Evolutionary conservation across 1,140 invertebrate genomes (phyloP), one percentile per base, ranked within the genome.

Genomic region (Drosophila busckii): DNA sequence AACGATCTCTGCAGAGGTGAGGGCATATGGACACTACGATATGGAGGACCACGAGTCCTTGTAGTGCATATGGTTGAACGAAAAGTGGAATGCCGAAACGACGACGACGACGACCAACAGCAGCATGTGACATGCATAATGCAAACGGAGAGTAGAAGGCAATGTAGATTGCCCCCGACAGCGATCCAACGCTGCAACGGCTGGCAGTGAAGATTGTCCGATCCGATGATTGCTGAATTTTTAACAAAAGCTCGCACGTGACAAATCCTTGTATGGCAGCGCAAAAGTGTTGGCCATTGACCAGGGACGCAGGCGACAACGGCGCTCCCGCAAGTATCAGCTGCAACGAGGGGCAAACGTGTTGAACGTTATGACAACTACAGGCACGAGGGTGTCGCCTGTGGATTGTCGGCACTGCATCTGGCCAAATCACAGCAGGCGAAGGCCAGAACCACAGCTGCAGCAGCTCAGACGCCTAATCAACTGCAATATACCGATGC

Each of bases 211-310:
- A 48, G 65, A 69, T 69, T 69, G 62, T 48, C 46, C 28, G 19
- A 13, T 61, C 41, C 48, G 59, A 75, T 84, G 84, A 86, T 86
- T 84, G 82, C 73, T 86, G 84, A 67, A 69, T 86, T 70, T 73
- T 60, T 67, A 86, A 78, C 71, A 78, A 84, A 86, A 84, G 80
- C 76, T 86, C 84, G 84, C 84, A 86, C 84, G 84, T 86, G 84
- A 86, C 84, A 86, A 86, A 86, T 84, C 84, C 84, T 78, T 86
- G 82, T 86, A 84, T 75, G 84, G 84, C 56, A 70, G 78, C 71
- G 65, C 71, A 50, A 50, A 63, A 68, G 54, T 49, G 32, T 23
- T 29, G 17, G 7, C 29, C 56, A 44, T 23, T 29, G 17, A 5
- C 29, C 56, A 44, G 54, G 15, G 41, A 50, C 16, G 29, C 22